A percentile compares a stretch with the other conserved stretches of the same genome.
phyloP scores from a whole-genome alignment of 2,113 vertebrate genomes.

The Muntiacus muntjak region DNA sequence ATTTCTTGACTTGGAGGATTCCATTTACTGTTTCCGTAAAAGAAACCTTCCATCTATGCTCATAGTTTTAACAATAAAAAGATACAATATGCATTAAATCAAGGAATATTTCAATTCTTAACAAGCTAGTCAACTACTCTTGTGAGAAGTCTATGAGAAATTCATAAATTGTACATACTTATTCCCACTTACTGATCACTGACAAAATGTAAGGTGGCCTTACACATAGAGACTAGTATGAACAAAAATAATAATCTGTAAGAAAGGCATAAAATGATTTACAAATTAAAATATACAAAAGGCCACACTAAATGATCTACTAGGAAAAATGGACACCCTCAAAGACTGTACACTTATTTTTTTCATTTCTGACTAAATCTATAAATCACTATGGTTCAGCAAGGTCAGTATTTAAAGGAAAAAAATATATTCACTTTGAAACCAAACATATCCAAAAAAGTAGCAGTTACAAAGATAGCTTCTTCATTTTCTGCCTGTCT shows the following conservation, averaged over 20 bases:
- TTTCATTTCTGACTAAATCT: conserved; percentile 48
- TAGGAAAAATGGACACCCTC: not conserved
- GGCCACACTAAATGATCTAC: not conserved
- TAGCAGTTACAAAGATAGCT: conserved; percentile 25
- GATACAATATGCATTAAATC: not conserved
- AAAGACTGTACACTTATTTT: conserved; percentile 11
- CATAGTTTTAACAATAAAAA: conserved; percentile 43
- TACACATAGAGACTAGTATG: conserved; percentile 19
- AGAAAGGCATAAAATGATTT: conserved; percentile 59
- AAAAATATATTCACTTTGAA: conserved; percentile 31
- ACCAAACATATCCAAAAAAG: conserved; percentile 6
- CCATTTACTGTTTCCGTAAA: conserved; percentile 2
- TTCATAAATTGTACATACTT: not conserved
- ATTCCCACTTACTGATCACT: conserved; percentile 37
- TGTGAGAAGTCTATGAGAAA: not conserved
- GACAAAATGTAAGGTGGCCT: conserved; percentile 57
- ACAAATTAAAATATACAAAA: conserved; percentile 70
- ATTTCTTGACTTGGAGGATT: conserved; percentile 47
- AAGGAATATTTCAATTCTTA: not conserved
- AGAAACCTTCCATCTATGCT: not conserved
- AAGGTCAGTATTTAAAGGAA: not conserved
- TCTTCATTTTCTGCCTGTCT: conserved; percentile 21
- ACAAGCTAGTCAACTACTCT: conserved; percentile 26
- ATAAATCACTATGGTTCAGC: conserved; percentile 10
- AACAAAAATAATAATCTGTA: conserved; percentile 12